A percentile compares a stretch with the other conserved stretches of the same genome.
These are phyloP conservation scores for Patagioenas fasciata DNA, from an alignment of 2,113 vertebrate genomes.

Conservation along the genomic window DNA sequence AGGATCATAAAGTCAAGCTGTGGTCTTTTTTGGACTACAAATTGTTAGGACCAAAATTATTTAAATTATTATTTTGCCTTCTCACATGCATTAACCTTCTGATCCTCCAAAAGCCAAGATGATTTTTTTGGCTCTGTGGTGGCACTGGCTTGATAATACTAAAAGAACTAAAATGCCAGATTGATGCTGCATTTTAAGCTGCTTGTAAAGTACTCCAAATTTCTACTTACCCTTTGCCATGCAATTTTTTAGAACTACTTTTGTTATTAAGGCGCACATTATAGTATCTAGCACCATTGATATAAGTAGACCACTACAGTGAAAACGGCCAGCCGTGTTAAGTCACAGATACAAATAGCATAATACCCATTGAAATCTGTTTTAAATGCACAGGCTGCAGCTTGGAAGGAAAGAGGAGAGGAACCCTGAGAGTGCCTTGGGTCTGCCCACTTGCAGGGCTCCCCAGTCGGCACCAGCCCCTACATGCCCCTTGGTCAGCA, in stretches of 20 bases:
- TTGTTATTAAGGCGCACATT: neutral
- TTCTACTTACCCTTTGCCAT: neutral
- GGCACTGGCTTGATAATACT: neutral
- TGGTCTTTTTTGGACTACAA: neutral
- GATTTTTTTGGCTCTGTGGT: neutral
- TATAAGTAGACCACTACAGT: neutral
- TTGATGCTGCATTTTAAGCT: neutral
- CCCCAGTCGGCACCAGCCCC: fast-evolving
- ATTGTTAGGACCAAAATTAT: neutral
- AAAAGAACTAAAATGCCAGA: neutral
- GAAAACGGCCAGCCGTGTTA: neutral
- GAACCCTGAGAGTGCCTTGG: neutral
- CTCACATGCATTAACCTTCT: neutral
- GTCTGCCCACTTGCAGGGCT: neutral
- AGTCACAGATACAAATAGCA: neutral
- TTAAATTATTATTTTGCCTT: neutral
- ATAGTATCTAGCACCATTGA: neutral
- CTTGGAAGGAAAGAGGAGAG: no score
- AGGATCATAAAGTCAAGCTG: neutral
- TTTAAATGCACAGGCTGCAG: neutral
- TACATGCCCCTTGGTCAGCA: neutral
- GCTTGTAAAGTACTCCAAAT: neutral
- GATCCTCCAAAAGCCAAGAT: neutral
- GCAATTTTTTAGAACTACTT: neutral
- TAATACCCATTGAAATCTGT: neutral